Conservation (phyloP, 2,888 invertebrate species). For the Phrixothrix hirtus region DNA sequence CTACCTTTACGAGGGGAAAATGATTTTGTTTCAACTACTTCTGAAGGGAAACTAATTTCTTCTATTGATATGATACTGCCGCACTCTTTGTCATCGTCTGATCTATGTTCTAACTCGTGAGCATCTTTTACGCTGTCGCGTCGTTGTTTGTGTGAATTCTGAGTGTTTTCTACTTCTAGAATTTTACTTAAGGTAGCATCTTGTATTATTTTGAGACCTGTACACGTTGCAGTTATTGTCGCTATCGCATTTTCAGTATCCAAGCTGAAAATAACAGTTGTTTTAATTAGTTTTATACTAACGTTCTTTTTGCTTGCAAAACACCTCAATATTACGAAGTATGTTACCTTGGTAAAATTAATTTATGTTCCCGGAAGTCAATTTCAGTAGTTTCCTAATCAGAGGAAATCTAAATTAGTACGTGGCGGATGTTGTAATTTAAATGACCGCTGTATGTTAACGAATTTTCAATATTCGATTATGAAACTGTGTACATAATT, state of each 20-base stretch:
- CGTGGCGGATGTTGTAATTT: too few species aligned
- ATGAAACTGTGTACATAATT: too few species aligned
- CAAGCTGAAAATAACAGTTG: conserved; percentile 16
- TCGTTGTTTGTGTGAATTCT: conserved; percentile 45
- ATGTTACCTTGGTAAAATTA: too few species aligned
- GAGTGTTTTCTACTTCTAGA: conserved; percentile 21
- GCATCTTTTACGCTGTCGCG: conserved; percentile 51
- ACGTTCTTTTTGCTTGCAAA: not conserved
- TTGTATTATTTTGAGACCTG: conserved; percentile 45
- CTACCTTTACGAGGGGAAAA: conserved; percentile 56
- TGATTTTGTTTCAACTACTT: conserved; percentile 61
- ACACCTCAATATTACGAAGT: too few species aligned
- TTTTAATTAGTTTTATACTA: not conserved
- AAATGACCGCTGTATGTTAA: too few species aligned
- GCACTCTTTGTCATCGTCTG: conserved; percentile 62
- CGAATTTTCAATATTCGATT: too few species aligned
- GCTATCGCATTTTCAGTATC: conserved; percentile 28
- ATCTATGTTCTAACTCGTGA: conserved; percentile 47
- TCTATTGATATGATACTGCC: conserved; percentile 71
- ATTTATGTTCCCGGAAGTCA: too few species aligned
- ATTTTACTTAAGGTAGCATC: conserved; percentile 32
- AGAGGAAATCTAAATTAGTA: too few species aligned
- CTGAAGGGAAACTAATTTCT: conserved; percentile 72
- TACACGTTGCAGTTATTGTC: conserved; percentile 42
- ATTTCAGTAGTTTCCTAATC: too few species aligned